phyloP scores from a whole-genome alignment of 1,140 invertebrate species.

The Drosophila sulfurigaster region DNA sequence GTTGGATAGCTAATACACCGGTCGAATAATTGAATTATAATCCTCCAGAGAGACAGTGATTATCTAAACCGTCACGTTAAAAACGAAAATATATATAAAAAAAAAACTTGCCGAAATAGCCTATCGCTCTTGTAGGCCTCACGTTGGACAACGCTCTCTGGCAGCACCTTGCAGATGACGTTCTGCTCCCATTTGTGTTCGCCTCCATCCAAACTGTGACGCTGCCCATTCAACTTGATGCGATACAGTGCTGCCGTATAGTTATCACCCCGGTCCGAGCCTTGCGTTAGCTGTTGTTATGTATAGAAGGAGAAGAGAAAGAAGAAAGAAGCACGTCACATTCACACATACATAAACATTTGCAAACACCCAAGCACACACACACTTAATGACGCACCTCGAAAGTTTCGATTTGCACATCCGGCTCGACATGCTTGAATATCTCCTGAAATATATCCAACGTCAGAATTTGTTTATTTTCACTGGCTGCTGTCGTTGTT shows the following conservation, averaged over 20 bases:
- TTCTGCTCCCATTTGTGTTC: slow-evolving; percentile 86
- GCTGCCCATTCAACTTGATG: slow-evolving; percentile 87
- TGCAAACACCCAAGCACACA: not conserved
- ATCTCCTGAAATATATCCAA: slow-evolving; percentile 77
- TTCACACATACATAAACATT: slow-evolving; percentile 6
- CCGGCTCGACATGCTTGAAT: slow-evolving; percentile 74
- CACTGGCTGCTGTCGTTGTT: slow-evolving; percentile 24
- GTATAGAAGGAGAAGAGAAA: slow-evolving; percentile 27
- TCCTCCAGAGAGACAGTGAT: too few species aligned
- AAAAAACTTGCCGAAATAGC: slow-evolving; percentile 85
- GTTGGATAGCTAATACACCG: too few species aligned
- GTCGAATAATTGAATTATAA: not conserved
- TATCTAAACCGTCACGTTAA: not conserved
- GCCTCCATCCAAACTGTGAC: slow-evolving; percentile 81
- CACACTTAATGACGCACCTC: slow-evolving; percentile 58
- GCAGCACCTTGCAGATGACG: slow-evolving; percentile 90
- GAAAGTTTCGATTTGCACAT: slow-evolving; percentile 77
- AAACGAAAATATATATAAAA: not conserved
- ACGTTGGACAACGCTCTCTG: slow-evolving; percentile 87
- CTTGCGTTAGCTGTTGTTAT: slow-evolving; percentile 86
- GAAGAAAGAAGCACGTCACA: not conserved
- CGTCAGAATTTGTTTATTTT: slow-evolving; percentile 61
- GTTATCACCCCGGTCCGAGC: slow-evolving; percentile 90
- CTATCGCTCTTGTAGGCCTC: slow-evolving; percentile 90
- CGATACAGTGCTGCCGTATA: slow-evolving; percentile 91